Percentiles rank a stretch among this genome's conserved stretches.
These are phyloP conservation scores for Cyclopterus lumpus DNA, from an alignment of 2,797 vertebrate species.

Conservation along the genomic window DNA sequence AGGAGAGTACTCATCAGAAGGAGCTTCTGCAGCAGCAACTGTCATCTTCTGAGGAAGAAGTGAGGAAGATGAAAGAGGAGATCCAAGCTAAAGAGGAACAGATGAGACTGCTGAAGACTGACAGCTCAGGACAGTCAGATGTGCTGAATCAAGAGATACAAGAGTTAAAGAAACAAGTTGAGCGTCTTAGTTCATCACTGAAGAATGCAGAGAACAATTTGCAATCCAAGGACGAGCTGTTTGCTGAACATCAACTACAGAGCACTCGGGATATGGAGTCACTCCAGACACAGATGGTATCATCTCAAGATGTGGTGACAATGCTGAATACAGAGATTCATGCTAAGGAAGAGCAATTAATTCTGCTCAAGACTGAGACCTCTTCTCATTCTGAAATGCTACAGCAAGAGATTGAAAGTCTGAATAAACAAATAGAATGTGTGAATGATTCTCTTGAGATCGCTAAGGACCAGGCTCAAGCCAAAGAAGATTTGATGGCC, in stretches of 20 bases:
- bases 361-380: conserved; percentile 13
- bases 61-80: conserved; percentile 46
- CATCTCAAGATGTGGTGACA: conserved; percentile 41
- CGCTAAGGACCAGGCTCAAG: conserved; percentile 45
- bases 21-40: conserved; percentile 53
- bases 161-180: conserved; percentile 63
- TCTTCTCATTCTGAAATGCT: conserved; percentile 21
- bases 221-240: conserved; percentile 51
- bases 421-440: background rate
- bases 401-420: conserved; percentile 31
- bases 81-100: conserved; percentile 61
- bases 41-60: conserved; percentile 30
- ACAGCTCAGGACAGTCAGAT: conserved; percentile 23
- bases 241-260: conserved; percentile 45
- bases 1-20: conserved; percentile 41
- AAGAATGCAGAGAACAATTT: conserved; percentile 52
- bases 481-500: conserved; percentile 40
- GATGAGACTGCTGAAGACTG: conserved; percentile 34
- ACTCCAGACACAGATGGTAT: conserved; percentile 25
- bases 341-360: conserved; percentile 44
- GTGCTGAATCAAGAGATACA: conserved; percentile 75
- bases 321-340: conserved; percentile 31
- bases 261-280: conserved; percentile 16
- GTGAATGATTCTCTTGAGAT: conserved; percentile 37
- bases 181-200: conserved; percentile 44